Percentiles rank a stretch among this genome's conserved stretches.
phyloP scores from a whole-genome alignment of 2,797 vertebrate species.

The Pseudotriccus pelzelni region DNA sequence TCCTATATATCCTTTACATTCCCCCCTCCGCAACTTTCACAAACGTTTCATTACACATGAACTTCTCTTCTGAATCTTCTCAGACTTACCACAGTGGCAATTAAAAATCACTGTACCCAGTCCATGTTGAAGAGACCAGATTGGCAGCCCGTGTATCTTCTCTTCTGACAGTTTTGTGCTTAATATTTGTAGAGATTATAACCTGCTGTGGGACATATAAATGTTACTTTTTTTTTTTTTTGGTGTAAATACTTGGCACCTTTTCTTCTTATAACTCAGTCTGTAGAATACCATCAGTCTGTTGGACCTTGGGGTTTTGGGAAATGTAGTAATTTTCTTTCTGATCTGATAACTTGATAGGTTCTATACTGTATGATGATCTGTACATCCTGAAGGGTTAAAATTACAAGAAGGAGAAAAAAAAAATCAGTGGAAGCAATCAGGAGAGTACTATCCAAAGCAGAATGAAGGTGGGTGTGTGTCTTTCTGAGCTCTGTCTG shows the following conservation, averaged over 20 bases:
- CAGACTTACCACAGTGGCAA: not conserved
- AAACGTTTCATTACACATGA: not conserved
- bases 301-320: not conserved
- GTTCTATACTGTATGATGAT: not conserved
- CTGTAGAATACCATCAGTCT: not conserved
- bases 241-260: not conserved
- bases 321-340: not conserved
- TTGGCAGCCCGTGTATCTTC: not conserved
- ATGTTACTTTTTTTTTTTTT: not conserved
- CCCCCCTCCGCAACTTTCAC: not conserved
- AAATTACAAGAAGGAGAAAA: accelerated
- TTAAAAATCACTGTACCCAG: not conserved
- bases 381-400: not conserved
- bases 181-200: not conserved
- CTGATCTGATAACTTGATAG: not conserved
- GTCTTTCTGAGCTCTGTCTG: not conserved
- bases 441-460: not conserved
- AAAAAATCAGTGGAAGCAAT: not conserved
- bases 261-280: not conserved
- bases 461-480: not conserved
- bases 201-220: not conserved
- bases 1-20: conserved; percentile 30
- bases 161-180: not conserved
- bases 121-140: not conserved
- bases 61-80: not conserved